A percentile compares a stretch with the other conserved stretches of the same genome.
These are phyloP conservation scores for Cydia amplana DNA, from an alignment of 1,140 invertebrate genomes.

Conservation along the genomic window DNA sequence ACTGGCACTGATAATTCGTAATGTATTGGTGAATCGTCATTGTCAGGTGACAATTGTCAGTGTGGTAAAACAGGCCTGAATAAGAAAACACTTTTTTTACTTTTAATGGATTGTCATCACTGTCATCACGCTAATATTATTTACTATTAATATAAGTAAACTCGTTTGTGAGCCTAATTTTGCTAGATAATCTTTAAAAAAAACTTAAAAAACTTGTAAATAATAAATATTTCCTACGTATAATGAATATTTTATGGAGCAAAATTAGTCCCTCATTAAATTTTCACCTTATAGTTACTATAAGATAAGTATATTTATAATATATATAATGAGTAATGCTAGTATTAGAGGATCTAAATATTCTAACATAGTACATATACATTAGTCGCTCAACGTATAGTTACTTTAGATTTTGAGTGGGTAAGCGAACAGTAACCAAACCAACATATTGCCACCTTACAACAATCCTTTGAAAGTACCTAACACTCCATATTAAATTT, in stretches of 20 bases:
- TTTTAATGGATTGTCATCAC: neutral
- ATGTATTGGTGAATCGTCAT: neutral
- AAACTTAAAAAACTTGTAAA: constrained; percentile 31
- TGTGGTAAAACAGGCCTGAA: neutral
- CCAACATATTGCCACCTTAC: neutral
- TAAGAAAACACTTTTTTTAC: no score
- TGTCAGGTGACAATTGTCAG: neutral
- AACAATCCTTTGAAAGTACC: neutral
- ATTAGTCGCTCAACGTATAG: neutral
- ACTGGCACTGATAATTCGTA: neutral
- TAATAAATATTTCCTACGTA: constrained; percentile 40
- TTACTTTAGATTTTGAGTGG: constrained; percentile 11
- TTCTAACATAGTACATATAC: constrained; percentile 43
- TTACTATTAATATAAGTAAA: neutral
- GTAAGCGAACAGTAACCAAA: constrained; percentile 1
- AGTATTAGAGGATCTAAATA: constrained; percentile 66
- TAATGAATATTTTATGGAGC: constrained; percentile 47
- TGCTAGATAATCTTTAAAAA: constrained; percentile 34
- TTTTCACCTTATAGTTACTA: constrained; percentile 64
- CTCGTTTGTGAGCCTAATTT: constrained; percentile 41
- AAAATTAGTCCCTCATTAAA: constrained; percentile 58
- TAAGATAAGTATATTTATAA: constrained; percentile 66
- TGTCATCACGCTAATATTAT: neutral
- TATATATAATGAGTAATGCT: constrained; percentile 54
- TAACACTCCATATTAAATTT: no score